Base-by-base conservation (phyloP, 1,140 invertebrate species). In the Bactericera cockerelli region DNA sequence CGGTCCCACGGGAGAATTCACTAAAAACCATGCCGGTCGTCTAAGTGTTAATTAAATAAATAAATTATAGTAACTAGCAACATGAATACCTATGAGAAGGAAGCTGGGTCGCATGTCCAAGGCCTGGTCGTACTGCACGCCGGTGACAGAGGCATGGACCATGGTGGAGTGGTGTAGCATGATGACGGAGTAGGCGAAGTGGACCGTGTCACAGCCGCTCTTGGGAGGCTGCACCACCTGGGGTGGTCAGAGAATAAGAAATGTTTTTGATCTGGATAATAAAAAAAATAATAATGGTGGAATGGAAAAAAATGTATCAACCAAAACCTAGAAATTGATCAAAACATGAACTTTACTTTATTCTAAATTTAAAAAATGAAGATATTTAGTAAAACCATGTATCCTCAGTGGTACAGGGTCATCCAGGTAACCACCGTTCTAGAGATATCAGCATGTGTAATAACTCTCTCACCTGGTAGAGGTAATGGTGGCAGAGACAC, bases 401-500 rank as follows among this genome's bases (percentile, higher is more conserved):
- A 88, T 80, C 57, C 83, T 74, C 39, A 88, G 70, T 1, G 86
- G 86, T 63, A 86, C 80, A 1, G 81, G 80, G 66, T 85, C 85
- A 69, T 87, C 86, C 68, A 86, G 84, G 67, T 88, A 89, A 42
- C 77, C 79, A 58, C 77, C 78, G 66, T 56, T 58, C 38, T 13
- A 55, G 57, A 25, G 75, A 71, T 0, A 72, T 66, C 13, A 86
- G 86, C 49, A 89, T n/a, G n/a, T n/a, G n/a, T n/a, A n/a, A n/a
- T n/a, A n/a, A n/a, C n/a, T n/a, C n/a, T 31, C 28, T 76, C 63
- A 72, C 71, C 70, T 87, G 83, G 67, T 89, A 90, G 1, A 89
- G 71, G 65, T 89, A 90, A 72, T 90, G 84, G 72, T 89, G 86
- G 65, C 86, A 89, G 49, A 90, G 81, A 64, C 85, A 87, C 19